A percentile compares a stretch with the other conserved stretches of the same genome.
Conservation (phyloP, 2,113 vertebrate species). For the Cathartes aura region DNA sequence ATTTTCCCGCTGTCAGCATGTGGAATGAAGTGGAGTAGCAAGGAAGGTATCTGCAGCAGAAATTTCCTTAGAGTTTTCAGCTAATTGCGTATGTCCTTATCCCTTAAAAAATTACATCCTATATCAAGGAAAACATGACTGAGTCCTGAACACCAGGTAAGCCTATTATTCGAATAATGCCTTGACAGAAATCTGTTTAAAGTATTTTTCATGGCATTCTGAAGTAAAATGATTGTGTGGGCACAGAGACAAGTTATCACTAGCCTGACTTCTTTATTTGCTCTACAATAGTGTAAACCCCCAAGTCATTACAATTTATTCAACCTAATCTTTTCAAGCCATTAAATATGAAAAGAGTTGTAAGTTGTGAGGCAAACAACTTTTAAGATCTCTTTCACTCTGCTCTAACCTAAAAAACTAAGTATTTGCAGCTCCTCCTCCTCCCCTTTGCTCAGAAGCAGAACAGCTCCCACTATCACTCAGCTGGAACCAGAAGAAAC, state of each 20-base stretch:
- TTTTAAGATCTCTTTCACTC: neutral
- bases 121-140: neutral
- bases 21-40: neutral
- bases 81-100: neutral
- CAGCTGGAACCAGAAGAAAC: conserved; percentile 47
- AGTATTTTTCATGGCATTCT: conserved; percentile 42
- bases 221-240: conserved; percentile 16
- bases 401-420: neutral
- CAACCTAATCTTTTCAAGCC: conserved; percentile 4
- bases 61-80: conserved; percentile 11
- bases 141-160: conserved; percentile 16
- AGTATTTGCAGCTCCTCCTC: conserved; percentile 21
- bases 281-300: neutral
- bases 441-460: conserved; percentile 26
- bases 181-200: conserved; percentile 31
- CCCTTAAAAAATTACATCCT: neutral
- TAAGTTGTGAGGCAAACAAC: neutral
- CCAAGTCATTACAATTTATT: conserved; percentile 25
- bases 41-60: neutral
- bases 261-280: conserved; percentile 38
- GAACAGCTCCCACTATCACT: conserved; percentile 5
- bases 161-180: conserved; percentile 1
- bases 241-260: neutral
- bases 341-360: conserved; percentile 6
- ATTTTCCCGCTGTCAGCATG: neutral